phyloP scores from a whole-genome alignment of 2,888 invertebrate species.

The Campoplex capitator region DNA sequence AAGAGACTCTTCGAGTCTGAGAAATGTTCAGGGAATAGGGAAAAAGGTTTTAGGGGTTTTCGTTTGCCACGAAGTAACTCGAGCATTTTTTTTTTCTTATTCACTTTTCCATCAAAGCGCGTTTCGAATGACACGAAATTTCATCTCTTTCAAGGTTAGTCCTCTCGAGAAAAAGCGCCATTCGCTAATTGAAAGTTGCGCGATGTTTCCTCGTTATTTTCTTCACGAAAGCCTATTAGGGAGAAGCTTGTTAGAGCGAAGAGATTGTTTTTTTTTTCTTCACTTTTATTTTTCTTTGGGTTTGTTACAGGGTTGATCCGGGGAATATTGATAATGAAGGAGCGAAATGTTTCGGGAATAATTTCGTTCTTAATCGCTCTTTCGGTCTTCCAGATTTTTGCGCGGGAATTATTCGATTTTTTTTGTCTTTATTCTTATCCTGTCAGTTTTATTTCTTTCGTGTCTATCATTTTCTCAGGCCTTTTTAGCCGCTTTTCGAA shows the following conservation, averaged over 20 bases:
- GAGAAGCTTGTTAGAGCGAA: neutral
- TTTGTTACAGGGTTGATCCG: neutral
- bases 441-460: neutral
- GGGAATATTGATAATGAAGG: neutral
- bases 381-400: neutral
- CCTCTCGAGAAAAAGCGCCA: neutral
- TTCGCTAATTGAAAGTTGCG: neutral
- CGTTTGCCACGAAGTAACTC: no score
- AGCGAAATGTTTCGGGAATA: neutral
- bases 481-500: neutral
- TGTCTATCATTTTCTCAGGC: neutral
- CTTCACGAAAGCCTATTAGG: constrained; percentile 7
- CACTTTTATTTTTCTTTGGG: neutral
- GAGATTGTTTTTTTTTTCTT: neutral
- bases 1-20: neutral
- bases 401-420: neutral
- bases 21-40: neutral
- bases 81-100: neutral
- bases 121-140: neutral
- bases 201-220: constrained; percentile 1
- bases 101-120: neutral
- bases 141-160: neutral
- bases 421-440: neutral
- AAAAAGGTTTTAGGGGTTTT: neutral
- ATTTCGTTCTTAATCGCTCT: neutral